Evolutionary conservation across 2,888 invertebrate genomes (phyloP).

Genomic region (Nymphalis polychloros): DNA sequence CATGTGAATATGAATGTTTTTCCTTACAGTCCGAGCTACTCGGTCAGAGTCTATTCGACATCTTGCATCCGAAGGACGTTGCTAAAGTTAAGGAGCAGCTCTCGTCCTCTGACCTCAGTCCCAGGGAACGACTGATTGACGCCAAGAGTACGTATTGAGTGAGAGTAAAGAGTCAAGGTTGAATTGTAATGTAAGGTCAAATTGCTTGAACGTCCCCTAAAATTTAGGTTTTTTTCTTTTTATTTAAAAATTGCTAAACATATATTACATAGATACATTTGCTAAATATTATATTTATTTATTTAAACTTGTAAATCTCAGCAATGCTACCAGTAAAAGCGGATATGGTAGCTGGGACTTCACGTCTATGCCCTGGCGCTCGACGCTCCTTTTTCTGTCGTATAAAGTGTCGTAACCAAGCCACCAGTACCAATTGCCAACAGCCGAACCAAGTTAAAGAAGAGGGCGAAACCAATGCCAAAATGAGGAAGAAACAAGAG

Average conservation of each 20-base stretch:
- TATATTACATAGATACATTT: no score
- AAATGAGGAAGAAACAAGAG: conserved; percentile 87
- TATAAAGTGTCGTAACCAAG: conserved; percentile 87
- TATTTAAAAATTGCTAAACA: no score
- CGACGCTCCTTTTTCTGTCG: conserved; percentile 96
- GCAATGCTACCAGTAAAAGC: conserved; percentile 96
- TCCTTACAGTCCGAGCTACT: conserved; percentile 87
- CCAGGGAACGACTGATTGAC: conserved; percentile 93
- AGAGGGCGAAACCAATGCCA: conserved; percentile 84
- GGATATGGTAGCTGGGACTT: conserved; percentile 88
- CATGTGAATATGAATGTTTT: background rate
- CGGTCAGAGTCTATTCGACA: conserved; percentile 96
- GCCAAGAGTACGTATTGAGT: conserved; percentile 91
- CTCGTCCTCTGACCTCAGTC: conserved; percentile 93
- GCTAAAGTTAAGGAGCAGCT: conserved; percentile 97
- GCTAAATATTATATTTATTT: no score
- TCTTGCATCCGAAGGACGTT: conserved; percentile 96
- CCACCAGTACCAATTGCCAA: conserved; percentile 1
- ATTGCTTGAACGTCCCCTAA: no score
- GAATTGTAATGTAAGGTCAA: background rate
- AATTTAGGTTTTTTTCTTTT: background rate
- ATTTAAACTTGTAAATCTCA: no score
- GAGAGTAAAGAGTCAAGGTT: background rate
- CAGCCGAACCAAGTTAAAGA: conserved; percentile 82
- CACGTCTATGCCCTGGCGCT: conserved; percentile 92